Evolutionary conservation across 2,888 invertebrate genomes (phyloP).

Genomic region (Microplitis deprimator): DNA sequence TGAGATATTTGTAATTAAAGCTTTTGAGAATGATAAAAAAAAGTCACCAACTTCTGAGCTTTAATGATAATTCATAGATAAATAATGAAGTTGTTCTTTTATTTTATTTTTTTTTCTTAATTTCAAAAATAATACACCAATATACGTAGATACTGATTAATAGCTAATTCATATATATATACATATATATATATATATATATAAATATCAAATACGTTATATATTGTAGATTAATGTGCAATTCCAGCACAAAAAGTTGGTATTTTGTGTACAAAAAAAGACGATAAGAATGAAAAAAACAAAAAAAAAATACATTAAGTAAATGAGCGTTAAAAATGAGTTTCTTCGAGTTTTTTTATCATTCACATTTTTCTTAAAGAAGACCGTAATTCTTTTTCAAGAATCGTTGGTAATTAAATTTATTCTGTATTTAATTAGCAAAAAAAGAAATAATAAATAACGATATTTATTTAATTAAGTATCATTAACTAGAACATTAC

Average conservation of each 20-base stretch:
- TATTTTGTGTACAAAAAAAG: conserved; percentile 68
- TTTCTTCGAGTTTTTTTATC: conserved; percentile 13
- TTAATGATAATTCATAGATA: background rate
- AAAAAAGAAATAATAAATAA: too few relatives aligned
- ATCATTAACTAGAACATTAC: too few relatives aligned
- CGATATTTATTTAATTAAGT: too few relatives aligned
- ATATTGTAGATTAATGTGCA: conserved; percentile 59
- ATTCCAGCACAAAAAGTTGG: conserved; percentile 65
- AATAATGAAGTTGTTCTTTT: background rate
- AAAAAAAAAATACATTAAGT: conserved; percentile 41
- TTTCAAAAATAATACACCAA: conserved; percentile 52
- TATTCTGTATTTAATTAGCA: too few relatives aligned
- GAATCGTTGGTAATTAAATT: background rate
- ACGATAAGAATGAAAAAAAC: conserved; percentile 36
- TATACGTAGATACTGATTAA: conserved; percentile 53
- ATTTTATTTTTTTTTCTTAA: conserved; percentile 16
- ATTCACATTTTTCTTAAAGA: background rate
- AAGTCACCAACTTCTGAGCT: background rate
- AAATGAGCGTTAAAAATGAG: conserved; percentile 24
- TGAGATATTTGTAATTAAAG: background rate
- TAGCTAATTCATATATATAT: conserved; percentile 52
- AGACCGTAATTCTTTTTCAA: too few relatives aligned
- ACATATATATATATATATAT: conserved; percentile 52
- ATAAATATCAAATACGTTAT: conserved; percentile 45
- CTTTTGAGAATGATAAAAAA: background rate